phyloP scores from a whole-genome alignment of 2,113 vertebrate genomes.

The Penelope pileata region DNA sequence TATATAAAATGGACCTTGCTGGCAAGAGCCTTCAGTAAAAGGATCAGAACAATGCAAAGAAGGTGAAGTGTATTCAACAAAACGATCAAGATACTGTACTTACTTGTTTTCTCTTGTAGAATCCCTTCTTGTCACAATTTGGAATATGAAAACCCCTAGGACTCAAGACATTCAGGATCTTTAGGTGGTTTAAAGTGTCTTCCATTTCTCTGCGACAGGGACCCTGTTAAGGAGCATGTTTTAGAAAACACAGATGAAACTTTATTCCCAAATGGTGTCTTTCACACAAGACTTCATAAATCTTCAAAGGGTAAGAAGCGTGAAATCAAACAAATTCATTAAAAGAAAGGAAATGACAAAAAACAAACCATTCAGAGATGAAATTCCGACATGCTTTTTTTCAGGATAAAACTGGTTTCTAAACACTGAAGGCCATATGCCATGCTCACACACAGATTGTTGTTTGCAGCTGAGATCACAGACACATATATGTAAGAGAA shows the following conservation, averaged over 20 bases:
- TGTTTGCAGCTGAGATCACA: neutral
- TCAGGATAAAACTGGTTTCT: neutral
- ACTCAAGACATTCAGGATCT: constrained; percentile 87
- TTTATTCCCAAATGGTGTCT: neutral
- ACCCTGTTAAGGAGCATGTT: constrained; percentile 76
- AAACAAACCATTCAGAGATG: neutral
- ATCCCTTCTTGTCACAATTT: constrained; percentile 97
- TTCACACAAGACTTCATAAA: neutral
- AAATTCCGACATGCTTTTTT: neutral
- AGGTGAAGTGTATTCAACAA: neutral
- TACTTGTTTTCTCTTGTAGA: constrained; percentile 98
- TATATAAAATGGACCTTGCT: neutral
- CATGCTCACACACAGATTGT: neutral
- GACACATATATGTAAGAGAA: neutral
- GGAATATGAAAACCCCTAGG: constrained; percentile 91
- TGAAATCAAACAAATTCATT: neutral
- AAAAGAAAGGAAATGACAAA: neutral
- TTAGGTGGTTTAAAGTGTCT: constrained; percentile 88
- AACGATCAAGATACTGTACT: neutral
- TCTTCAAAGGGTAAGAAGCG: neutral
- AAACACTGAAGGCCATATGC: neutral
- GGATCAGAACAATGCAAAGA: neutral
- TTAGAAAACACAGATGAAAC: constrained; percentile 21
- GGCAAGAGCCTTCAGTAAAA: neutral
- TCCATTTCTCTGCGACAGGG: constrained; percentile 95